Evolutionary conservation across 2,113 vertebrate species (phyloP).

Genomic region (Tricholaema leucomelas): DNA sequence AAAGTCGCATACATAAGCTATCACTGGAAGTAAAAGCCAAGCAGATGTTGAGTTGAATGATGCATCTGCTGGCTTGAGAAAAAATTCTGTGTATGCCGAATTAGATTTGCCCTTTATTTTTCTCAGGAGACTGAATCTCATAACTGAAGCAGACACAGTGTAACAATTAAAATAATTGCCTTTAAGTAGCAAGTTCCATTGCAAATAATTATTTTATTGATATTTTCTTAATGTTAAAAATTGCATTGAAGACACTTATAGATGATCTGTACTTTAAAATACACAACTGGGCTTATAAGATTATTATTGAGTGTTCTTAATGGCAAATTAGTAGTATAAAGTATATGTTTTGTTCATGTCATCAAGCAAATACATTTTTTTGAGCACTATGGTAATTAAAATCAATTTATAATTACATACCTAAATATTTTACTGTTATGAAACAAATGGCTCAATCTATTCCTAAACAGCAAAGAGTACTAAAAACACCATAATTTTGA

Average conservation of each 20-base stretch:
- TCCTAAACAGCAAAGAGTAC: constrained; percentile 2
- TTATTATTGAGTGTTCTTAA: neutral
- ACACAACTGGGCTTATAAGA: neutral
- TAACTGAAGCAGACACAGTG: constrained; percentile 2
- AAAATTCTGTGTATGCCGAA: constrained; percentile 43
- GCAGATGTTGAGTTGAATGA: constrained; percentile 67
- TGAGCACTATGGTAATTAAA: constrained; percentile 35
- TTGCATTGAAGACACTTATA: neutral
- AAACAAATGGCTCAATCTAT: constrained; percentile 23
- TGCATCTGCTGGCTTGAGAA: constrained; percentile 63
- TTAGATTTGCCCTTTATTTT: constrained; percentile 52
- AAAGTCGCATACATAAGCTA: constrained; percentile 26
- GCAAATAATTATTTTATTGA: neutral
- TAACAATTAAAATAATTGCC: constrained; percentile 39
- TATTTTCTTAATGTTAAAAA: neutral
- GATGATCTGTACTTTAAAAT: neutral
- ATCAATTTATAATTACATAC: constrained; percentile 36
- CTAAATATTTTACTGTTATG: constrained; percentile 5
- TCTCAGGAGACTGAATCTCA: constrained; percentile 26
- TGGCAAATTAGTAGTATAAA: neutral
- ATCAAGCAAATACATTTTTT: constrained; percentile 10
- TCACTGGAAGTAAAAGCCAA: constrained; percentile 33
- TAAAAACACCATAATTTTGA: neutral
- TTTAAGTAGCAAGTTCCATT: neutral
- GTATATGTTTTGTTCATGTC: neutral